Conservation (phyloP, 2,888 invertebrate genomes). For the Pterostichus madidus region DNA sequence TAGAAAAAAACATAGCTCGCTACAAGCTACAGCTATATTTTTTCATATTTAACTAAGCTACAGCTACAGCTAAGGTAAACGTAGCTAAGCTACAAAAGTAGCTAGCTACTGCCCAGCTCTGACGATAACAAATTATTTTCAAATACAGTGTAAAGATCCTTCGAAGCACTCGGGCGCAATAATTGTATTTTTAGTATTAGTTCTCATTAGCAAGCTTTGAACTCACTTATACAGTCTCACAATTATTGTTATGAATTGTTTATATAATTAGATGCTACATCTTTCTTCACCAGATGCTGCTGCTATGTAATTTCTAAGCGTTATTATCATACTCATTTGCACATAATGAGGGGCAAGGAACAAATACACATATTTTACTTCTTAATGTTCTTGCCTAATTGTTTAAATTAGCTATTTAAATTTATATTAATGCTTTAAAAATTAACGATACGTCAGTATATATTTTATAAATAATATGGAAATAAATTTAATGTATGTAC, state of each 20-base stretch:
- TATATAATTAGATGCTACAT: conserved; percentile 6
- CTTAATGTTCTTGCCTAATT: conserved; percentile 11
- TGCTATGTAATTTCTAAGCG: conserved; percentile 8
- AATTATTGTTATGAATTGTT: background rate
- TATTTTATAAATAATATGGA: background rate
- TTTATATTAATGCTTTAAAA: background rate
- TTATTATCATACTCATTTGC: conserved; percentile 25
- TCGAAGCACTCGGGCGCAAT: no score
- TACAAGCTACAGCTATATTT: no score
- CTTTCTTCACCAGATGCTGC: background rate
- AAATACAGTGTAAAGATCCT: no score
- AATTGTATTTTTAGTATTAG: no score
- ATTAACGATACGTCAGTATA: background rate
- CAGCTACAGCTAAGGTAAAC: no score
- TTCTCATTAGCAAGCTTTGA: no score
- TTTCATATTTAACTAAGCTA: no score
- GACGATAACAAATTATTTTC: no score
- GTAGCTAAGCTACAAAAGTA: no score
- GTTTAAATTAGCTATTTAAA: conserved; percentile 11
- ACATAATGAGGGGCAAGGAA: conserved; percentile 10
- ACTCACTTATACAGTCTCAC: background rate
- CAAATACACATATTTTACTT: background rate
- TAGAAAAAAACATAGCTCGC: no score
- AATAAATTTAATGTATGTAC: background rate
- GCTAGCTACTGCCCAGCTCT: no score